Conservation (phyloP, 2,797 vertebrate species). For the Notolabrus celidotus region DNA sequence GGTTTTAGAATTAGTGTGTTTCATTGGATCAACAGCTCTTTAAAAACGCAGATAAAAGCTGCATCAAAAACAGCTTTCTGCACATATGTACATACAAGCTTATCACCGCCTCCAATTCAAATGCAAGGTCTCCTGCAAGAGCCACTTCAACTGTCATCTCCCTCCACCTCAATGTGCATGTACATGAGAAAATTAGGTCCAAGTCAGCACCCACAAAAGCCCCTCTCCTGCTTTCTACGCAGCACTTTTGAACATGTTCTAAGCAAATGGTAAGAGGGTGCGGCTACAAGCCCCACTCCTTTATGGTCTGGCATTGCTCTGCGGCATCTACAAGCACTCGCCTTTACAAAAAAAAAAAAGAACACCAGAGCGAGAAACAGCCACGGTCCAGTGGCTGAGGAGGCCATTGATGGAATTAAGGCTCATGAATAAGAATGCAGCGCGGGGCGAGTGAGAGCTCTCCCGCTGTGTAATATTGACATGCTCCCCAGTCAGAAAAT, state of each 20-base stretch:
- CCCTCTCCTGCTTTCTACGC: slow-evolving; percentile 25
- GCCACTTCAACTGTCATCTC: neutral
- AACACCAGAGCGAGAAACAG: slow-evolving; percentile 36
- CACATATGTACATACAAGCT: slow-evolving; percentile 5
- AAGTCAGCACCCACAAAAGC: slow-evolving; percentile 50
- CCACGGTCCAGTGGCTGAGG: slow-evolving; percentile 62
- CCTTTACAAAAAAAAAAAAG: slow-evolving; percentile 24
- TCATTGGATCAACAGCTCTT: neutral
- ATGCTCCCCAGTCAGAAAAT: slow-evolving; percentile 76
- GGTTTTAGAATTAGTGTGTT: neutral
- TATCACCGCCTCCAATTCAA: slow-evolving; percentile 3
- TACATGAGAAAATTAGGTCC: slow-evolving; percentile 43
- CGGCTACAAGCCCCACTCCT: slow-evolving; percentile 18
- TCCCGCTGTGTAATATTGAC: slow-evolving; percentile 79
- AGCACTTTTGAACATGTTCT: slow-evolving; percentile 36
- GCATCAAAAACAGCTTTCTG: neutral
- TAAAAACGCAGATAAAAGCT: neutral
- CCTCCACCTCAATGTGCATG: slow-evolving; percentile 13
- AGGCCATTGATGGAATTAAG: slow-evolving; percentile 82
- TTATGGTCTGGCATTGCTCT: slow-evolving; percentile 30
- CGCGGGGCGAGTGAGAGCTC: slow-evolving; percentile 59
- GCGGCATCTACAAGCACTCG: slow-evolving; percentile 50
- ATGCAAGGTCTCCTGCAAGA: neutral
- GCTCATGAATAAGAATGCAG: slow-evolving; percentile 83
- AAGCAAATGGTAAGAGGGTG: slow-evolving; percentile 36